A percentile compares a stretch with the other conserved stretches of the same genome.
Conservation (phyloP, 1,140 invertebrate species). For the Drosophila nigromelanica region DNA sequence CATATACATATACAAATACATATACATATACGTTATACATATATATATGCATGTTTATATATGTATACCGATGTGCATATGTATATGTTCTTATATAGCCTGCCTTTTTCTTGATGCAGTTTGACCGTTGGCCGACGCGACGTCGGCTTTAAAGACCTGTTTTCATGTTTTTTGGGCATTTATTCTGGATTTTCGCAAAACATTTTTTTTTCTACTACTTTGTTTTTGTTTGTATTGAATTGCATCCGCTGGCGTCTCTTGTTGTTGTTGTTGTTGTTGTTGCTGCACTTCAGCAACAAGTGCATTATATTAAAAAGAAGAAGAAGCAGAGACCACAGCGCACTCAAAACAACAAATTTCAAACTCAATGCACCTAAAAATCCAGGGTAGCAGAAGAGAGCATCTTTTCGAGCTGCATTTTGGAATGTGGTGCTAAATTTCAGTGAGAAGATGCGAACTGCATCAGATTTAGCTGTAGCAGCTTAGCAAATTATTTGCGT, state of each 20-base stretch:
- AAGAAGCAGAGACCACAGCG: not conserved
- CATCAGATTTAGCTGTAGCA: not conserved
- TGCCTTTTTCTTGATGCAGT: constrained; percentile 72
- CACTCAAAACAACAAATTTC: constrained; percentile 15
- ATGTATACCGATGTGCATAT: constrained; percentile 19
- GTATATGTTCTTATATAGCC: constrained; percentile 41
- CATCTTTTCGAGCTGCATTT: constrained; percentile 25
- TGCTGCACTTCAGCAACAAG: constrained; percentile 73
- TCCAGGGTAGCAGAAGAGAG: not conserved
- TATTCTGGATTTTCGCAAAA: constrained; percentile 74
- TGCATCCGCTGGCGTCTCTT: constrained; percentile 57
- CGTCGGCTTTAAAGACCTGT: constrained; percentile 71
- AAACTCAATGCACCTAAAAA: not conserved
- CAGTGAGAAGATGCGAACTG: constrained; percentile 18
- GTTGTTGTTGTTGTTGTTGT: constrained; percentile 27
- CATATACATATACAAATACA: constrained; percentile 23
- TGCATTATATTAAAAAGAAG: constrained; percentile 63
- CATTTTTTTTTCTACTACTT: constrained; percentile 37
- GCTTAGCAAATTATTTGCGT: not conserved
- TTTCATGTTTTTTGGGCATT: constrained; percentile 80
- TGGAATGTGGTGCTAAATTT: constrained; percentile 58
- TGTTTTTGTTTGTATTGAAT: constrained; percentile 76
- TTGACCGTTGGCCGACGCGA: constrained; percentile 74
- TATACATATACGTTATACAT: too few relatives aligned
- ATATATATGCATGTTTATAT: constrained; percentile 6